Percentiles rank a stretch among this genome's conserved stretches.
phyloP scores from a whole-genome alignment of 1,140 invertebrate genomes.

The Anastrepha obliqua region DNA sequence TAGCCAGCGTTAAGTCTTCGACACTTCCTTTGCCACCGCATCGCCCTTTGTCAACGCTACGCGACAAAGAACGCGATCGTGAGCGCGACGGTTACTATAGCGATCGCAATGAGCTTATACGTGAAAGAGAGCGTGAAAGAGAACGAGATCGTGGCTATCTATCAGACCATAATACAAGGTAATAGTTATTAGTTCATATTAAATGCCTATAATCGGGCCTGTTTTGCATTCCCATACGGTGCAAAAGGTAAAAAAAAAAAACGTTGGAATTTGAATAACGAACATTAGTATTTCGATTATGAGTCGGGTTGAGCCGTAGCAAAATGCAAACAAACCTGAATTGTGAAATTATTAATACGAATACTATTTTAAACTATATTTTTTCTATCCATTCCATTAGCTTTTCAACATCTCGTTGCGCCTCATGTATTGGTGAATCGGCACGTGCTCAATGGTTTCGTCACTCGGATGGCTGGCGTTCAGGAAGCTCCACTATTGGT shows the following conservation, averaged over 20 bases:
- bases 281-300: no score
- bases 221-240: no score
- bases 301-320: no score
- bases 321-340: background rate
- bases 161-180: conserved; percentile 90
- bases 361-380: background rate
- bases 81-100: conserved; percentile 89
- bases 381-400: conserved; percentile 63
- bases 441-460: conserved; percentile 90
- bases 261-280: no score
- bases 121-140: conserved; percentile 79
- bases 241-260: no score
- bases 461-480: conserved; percentile 90
- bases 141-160: conserved; percentile 88
- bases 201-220: no score
- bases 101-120: conserved; percentile 87
- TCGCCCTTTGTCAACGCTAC: conserved; percentile 73
- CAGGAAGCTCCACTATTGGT: conserved; percentile 83
- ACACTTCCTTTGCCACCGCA: conserved; percentile 84
- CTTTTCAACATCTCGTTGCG: conserved; percentile 81
- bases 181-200: conserved; percentile 52
- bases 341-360: background rate
- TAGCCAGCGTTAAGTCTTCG: conserved; percentile 82
- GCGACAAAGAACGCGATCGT: conserved; percentile 78
- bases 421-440: conserved; percentile 88